Evolutionary conservation across 2,113 vertebrate genomes (phyloP), one percentile per base, ranked within the genome.

Genomic region (Ornithorhynchus anatinus): DNA sequence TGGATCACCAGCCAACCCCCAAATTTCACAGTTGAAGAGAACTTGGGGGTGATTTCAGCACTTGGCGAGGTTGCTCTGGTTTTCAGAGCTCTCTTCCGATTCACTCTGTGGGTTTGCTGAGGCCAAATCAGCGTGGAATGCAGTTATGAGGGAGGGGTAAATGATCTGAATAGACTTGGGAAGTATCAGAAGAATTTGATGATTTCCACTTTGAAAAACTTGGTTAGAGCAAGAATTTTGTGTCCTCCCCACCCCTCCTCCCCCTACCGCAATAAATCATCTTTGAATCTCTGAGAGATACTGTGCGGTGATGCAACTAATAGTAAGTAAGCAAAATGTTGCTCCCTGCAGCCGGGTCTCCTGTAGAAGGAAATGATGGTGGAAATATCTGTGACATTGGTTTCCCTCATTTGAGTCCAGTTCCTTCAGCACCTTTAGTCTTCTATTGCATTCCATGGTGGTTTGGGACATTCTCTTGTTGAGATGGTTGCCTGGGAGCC

Each of bases 101-200:
- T 14, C 13, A 47, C 47, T 43, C 50, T 29, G 35, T 81, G 50
- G 33, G 45, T 60, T 22, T 6, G 38, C n/a, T 44, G 67, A 91
- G 91, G 84, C 38, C 89, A 91, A 23, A 80, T 89, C 93, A 86
- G 85, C 91, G 87, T 83, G 81, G 4, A 40, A 82, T 87, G 77
- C 51, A 51, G 5, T 3, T 43, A 66, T 16, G 37, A 20, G 27
- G 67, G 42, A 39, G 58, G 65, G 22, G 23, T n/a, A 62, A 59
- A 29, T 29, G 31, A 40, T 37, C 48, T 42, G 11, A n/a, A 62
- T 36, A 29, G 40, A 72, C 37, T 25, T 52, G 3, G 20, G 37
- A 65, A 64, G 42, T 25, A 51, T 64, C 10, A 57, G 54, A 67
- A 53, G 25, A 5, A 50, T 5, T 17, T 29, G 14, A 14, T 29